Base-by-base conservation (phyloP, 2,797 vertebrate genomes). In the Nannoperca obscura region DNA sequence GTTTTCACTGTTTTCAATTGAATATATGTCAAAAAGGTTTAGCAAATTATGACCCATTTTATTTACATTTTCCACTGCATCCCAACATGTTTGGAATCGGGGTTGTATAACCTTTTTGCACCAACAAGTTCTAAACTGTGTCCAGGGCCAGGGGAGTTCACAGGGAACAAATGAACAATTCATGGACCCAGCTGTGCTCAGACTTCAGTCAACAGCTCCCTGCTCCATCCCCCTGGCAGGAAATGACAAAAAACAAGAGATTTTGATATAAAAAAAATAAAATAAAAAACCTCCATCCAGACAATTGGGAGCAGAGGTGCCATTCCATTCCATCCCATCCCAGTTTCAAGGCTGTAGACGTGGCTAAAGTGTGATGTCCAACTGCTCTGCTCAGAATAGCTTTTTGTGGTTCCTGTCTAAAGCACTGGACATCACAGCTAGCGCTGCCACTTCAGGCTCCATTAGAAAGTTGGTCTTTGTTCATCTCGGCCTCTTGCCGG, bases 111-210 rank as follows among this genome's bases (percentile, higher is more conserved):
- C 78, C 76, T 62, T 72, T 36, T 78, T 57, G 49, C 34, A 71
- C 74, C 64, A 70, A 47, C 60, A 55, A 27, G 53, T 63, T 80
- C 14, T 69, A 76, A 82, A 85, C 63, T 83, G 59, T 71, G 49
- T 67, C 42, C 22, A 14, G 50, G 55, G 75, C 59, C 42, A 15
- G 38, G 59, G 63, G 81, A 85, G 78, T 85, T 86, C 78, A 80
- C 70, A 63, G 77, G 76, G 75, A 82, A 83, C 73, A 86, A 88
- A 82, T 84, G 70, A 87, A 83, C 82, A 78, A 76, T 80, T 86
- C 59, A 76, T 83, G 71, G 60, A 78, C 61, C 76, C 82, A 84
- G 83, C 85, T 85, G 80, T 86, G 84, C 61, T 82, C 69, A 71
- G 50, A 74, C 86, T 83, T 76, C 38, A 84, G 76, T 80, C 60